Percentiles rank a stretch among this genome's conserved stretches.
These are phyloP conservation scores for Habropoda laboriosa DNA, from an alignment of 1,140 invertebrate genomes.

Conservation along the genomic window DNA sequence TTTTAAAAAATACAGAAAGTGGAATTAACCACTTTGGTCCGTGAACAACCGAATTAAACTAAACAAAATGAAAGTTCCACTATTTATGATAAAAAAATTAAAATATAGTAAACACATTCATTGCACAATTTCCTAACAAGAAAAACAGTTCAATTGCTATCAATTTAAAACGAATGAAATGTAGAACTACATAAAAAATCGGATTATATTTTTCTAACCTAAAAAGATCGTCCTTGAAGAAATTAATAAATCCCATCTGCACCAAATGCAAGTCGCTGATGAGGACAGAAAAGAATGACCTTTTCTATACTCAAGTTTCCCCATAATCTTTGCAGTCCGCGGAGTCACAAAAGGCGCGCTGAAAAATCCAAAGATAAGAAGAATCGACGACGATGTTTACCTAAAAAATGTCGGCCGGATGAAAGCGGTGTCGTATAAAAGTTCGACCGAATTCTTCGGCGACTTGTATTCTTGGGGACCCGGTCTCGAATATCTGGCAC, in stretches of 20 bases:
- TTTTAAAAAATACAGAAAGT: too few species aligned
- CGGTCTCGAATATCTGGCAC: neutral
- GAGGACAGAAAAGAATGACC: neutral
- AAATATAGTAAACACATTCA: too few species aligned
- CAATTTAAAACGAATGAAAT: too few species aligned
- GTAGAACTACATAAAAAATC: too few species aligned
- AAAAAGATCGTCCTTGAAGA: too few species aligned
- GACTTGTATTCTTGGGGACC: neutral
- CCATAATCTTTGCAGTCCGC: neutral
- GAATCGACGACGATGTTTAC: conserved; percentile 26
- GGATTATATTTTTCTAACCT: too few species aligned
- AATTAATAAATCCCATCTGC: neutral
- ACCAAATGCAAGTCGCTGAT: neutral
- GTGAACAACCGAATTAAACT: too few species aligned
- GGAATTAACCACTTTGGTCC: too few species aligned
- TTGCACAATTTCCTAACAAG: too few species aligned
- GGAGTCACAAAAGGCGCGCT: neutral
- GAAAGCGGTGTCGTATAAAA: conserved; percentile 14
- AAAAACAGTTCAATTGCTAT: too few species aligned
- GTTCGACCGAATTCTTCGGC: conserved; percentile 10
- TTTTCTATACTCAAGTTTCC: neutral
- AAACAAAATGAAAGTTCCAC: too few species aligned
- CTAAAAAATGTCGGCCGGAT: neutral
- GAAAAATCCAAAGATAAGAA: neutral
- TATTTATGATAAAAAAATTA: too few species aligned